Base-by-base conservation (phyloP, 1,140 invertebrate genomes). In the Drosophila kohkoa region DNA sequence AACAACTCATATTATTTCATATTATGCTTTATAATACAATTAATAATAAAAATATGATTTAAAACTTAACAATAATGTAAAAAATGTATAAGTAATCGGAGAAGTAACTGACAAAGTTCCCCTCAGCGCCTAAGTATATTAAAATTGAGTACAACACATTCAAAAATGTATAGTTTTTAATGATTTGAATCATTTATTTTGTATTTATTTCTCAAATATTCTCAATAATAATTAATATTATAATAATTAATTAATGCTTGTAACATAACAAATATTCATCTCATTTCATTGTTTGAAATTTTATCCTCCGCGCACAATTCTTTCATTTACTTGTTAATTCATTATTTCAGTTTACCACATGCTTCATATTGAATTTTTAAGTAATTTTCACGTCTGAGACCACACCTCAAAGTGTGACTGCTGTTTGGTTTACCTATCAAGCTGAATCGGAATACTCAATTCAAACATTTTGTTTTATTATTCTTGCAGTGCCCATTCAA, bases 211-310 rank as follows among this genome's bases (percentile, higher is more conserved):
- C 85, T 89, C 85, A 89, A 89, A 89, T 89, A 89, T 89, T 89
- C 89, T 89, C 86, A 89, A 89, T 89, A 87, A 87, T 87, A 89
- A 89, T 89, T 89, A 89, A 88, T 88, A 85, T 89, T 89, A 89
- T 89, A 89, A 89, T 89, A 89, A 89, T 89, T 89, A 89, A 89
- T 89, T 89, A 89, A 89, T 89, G 85, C 85, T 89, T 89, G 85
- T 89, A 89, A 89, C 85, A 89, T 89, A 89, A 89, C 85, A 89
- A 89, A 89, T 91, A 81, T 90, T 90, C 68, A 70, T 90, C 75
- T 89, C 76, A 75, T 85, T 79, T 79, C 65, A 75, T 81, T 82
- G 62, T 75, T 68, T 74, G 68, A 80, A 73, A 74, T 74, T 72
- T 77, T 77, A 38, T 70, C 45, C 51, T 65, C 68, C 67, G 59